A percentile compares a stretch with the other conserved stretches of the same genome.
These are phyloP conservation scores for Diloba caeruleocephala DNA, from an alignment of 2,888 invertebrate species.

Conservation along the genomic window DNA sequence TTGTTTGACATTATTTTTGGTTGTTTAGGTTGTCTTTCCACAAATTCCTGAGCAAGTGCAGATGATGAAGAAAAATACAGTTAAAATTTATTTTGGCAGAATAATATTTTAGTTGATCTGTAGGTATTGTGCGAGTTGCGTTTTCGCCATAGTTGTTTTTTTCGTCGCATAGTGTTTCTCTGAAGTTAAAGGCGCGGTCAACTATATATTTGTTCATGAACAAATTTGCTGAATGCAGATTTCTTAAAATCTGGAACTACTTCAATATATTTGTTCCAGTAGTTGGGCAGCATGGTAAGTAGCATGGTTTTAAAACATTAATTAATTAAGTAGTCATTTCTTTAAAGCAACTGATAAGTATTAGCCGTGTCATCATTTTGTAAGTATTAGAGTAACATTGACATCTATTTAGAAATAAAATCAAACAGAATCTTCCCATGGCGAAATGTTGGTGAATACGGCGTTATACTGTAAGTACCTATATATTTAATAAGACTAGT, in stretches of 20 bases:
- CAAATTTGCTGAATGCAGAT: slow-evolving; percentile 1
- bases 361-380: slow-evolving; percentile 20
- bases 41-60: slow-evolving; percentile 4
- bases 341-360: slow-evolving; percentile 32
- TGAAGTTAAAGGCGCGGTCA: slow-evolving; percentile 13
- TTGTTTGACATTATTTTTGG: slow-evolving; percentile 3
- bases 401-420: slow-evolving; percentile 15
- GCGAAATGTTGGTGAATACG: slow-evolving; percentile 5
- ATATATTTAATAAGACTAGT: slow-evolving; percentile 3
- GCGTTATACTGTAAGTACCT: slow-evolving; percentile 35
- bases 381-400: slow-evolving; percentile 45
- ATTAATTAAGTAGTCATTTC: slow-evolving; percentile 29
- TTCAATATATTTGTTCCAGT: slow-evolving; percentile 4
- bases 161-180: slow-evolving; percentile 13
- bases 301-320: slow-evolving; percentile 21
- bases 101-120: slow-evolving; percentile 12
- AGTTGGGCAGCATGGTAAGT: slow-evolving; percentile 43
- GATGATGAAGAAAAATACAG: slow-evolving; percentile 15
- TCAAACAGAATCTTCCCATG: slow-evolving; percentile 6
- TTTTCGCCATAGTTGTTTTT: background rate
- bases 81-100: slow-evolving; percentile 3
- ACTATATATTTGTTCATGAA: background rate
- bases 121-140: slow-evolving; percentile 2
- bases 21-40: slow-evolving; percentile 26
- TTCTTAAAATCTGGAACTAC: slow-evolving; percentile 7